Percentiles rank a stretch among this genome's conserved stretches.
These are phyloP conservation scores for Prunella strophiata DNA, from an alignment of 2,797 vertebrate genomes.

Conservation along the genomic window DNA sequence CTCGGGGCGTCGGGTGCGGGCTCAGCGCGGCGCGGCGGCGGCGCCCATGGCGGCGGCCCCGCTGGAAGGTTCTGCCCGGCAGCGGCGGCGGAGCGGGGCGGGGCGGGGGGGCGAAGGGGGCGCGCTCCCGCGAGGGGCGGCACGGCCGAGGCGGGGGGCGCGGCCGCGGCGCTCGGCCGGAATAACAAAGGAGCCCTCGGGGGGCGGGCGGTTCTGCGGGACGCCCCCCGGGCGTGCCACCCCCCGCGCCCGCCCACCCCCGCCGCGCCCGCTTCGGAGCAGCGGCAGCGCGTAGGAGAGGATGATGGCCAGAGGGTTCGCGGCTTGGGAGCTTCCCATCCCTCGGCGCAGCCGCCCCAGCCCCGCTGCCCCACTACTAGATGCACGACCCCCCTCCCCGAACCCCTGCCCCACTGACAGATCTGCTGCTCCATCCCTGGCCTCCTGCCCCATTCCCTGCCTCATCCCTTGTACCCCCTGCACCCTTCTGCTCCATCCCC, in stretches of 20 bases:
- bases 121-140: neutral
- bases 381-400: no score
- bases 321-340: rapidly evolving
- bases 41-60: neutral
- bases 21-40: neutral
- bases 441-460: neutral
- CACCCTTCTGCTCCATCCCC: neutral
- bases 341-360: neutral
- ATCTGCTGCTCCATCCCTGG: neutral
- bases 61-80: conserved; percentile 23
- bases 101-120: no score
- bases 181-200: neutral
- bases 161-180: neutral
- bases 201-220: no score
- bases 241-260: neutral
- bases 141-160: neutral
- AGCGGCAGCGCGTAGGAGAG: no score
- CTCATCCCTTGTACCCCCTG: no score
- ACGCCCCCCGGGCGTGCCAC: no score
- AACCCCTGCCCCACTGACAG: no score
- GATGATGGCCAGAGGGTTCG: no score
- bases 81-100: neutral
- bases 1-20: neutral
- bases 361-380: neutral
- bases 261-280: neutral